Base-by-base conservation (phyloP, 2,113 vertebrate species). In the Mellivora capensis region DNA sequence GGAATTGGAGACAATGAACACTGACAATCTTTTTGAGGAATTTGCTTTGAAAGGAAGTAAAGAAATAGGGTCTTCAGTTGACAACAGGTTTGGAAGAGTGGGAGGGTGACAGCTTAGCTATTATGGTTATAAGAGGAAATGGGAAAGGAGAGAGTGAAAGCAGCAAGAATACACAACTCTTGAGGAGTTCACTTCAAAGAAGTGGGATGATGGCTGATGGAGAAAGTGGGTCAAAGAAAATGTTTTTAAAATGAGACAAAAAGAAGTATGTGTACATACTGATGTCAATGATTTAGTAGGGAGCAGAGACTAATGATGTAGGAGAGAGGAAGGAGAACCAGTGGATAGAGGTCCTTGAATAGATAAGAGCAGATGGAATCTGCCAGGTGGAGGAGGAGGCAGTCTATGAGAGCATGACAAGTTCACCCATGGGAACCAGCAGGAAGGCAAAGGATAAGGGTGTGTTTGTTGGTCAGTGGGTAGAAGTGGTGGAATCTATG, bases 211-310 rank as follows among this genome's bases (percentile, higher is more conserved):
- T n/a, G 15, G 69, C 4, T 61, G n/a, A 18, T 96, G 21, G 31
- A 87, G 47, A 92, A 87, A 67, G 17, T 90, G 7, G 49, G 29
- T 80, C 52, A 94, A 92, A 95, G 23, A 80, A 97, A 72, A n/a
- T 17, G 3, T 91, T 80, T 94, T 92, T 93, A 17, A 86, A 94
- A 47, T 74, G 47, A 15, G 14, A 81, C 81, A 77, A 61, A 74
- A 94, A 85, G 34, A 64, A 79, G 15, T 21, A 25, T 77, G 79
- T 86, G 25, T 86, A 27, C 7, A 7, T 82, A 39, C 52, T 87
- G 34, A 52, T 82, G 12, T 37, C 37, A 79, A 23, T 42, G 23
- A 81, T 91, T 61, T 62, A 57, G 14, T 29, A 91, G 69, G 39
- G 1, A 87, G 54, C 31, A 93, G 61, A 96, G 52, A 39, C 44